Evolutionary conservation across 2,113 vertebrate species (phyloP), one percentile per base, ranked within the genome.

Genomic region (Coturnix japonica): DNA sequence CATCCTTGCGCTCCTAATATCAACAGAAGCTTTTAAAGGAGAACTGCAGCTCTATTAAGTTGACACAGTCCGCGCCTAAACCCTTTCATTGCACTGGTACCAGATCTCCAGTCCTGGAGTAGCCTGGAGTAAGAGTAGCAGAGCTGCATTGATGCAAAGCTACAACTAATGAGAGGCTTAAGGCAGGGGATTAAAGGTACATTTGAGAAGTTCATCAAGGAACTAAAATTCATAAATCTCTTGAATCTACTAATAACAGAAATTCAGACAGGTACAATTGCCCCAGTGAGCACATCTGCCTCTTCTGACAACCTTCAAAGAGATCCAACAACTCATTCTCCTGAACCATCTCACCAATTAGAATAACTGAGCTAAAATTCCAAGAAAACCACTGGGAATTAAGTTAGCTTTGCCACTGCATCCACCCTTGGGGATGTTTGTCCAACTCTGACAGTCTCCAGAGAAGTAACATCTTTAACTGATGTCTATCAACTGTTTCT

Each of bases 291-390:
- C 63, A 37, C 44, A 3, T 26, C 2, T 87, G 74, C 41, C 37
- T 87, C 35, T 79, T 16, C 49, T 11, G 49, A 65, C 65, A 70
- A 76, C n/a, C 54, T 67, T 93, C 91, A 73, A 44, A 85, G 2
- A 47, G 10, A 5, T 9, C 43, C 70, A 61, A 28, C 13, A 7
- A 6, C 49, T 89, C 49, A 11, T 54, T 3, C 0, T 15, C 49
- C 33, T 21, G 18, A 85, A 4, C 64, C 66, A 64, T 77, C 85
- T 93, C 78, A 23, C 25, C 59, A 79, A 49, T 89, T 89, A 82
- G 41, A 46, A 13, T 63, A 93, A 92, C 3, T 47, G 59, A 92
- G 44, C 23, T 91, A 57, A 56, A 70, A 76, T 70, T 72, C 73
- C 21, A 2, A 59, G 49, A 20, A 19, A 7, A 19, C 19, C 7